Base-by-base conservation (phyloP, 35 echinoderm and acorn worm genomes). In the Ptychodera flava region DNA sequence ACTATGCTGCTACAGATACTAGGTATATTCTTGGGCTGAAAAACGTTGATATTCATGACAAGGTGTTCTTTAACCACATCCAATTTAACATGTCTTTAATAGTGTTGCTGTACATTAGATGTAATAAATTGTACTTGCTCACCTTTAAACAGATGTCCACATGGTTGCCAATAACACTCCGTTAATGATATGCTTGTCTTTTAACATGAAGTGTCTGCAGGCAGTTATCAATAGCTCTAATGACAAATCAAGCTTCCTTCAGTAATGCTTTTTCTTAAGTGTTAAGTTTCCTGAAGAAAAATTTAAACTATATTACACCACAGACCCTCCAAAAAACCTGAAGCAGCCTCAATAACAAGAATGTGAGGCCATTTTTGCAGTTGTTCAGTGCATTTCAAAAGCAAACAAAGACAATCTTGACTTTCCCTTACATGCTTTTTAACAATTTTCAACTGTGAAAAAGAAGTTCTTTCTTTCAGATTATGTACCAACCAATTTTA, bases 111-210 rank as follows among this genome's bases (percentile, higher is more conserved):
- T n/a, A n/a, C n/a, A n/a, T n/a, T n/a, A n/a, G n/a, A n/a, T n/a
- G n/a, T n/a, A n/a, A 81, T n/a, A n/a, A n/a, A n/a, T n/a, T n/a
- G n/a, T n/a, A 34, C 12, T 14, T 84, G 79, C 80, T 78, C 81
- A 93, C 91, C 35, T 93, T 88, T 33, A 86, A 93, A 29, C 81
- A 85, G 32, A 37, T 82, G 78, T 92, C 36, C 0, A 93, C 87
- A 80, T 93, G 91, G 77, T 93, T 93, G 28, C 91, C 91, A 28
- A 93, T 87, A 85, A 93, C 89, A 31, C 87, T 82, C 82, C 85
- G 88, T 34, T 83, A 86, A 77, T 93, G 83, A 78, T 93, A 93
- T 22, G 91, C 91, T 36, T 93, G 91, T 28, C 91, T n/a, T 28
- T 53, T 33, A 1, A 93, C 87, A 1, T 87, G 35, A n/a, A 78